Percentiles rank a stretch among this genome's conserved stretches.
phyloP scores from a whole-genome alignment of 1,140 invertebrate genomes.

The Chionoecetes opilio region DNA sequence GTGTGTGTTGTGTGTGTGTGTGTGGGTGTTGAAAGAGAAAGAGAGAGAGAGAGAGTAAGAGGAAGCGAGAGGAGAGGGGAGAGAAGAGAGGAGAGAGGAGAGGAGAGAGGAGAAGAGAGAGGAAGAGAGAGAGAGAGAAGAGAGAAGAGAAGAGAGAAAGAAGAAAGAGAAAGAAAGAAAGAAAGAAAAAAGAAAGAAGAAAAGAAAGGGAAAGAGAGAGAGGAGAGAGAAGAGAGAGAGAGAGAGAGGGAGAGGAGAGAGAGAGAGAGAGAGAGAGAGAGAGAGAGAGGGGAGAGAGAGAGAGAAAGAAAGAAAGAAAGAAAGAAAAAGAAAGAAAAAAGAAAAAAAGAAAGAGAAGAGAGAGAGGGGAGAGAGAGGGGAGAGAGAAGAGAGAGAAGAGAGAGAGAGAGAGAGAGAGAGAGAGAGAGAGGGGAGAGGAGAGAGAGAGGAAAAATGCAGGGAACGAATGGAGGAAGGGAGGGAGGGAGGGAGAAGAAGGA shows the following conservation, averaged over 20 bases:
- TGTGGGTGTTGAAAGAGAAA: too few relatives aligned
- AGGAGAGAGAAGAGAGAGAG: neutral
- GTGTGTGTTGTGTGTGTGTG: too few relatives aligned
- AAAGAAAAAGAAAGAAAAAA: neutral
- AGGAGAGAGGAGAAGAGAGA: neutral
- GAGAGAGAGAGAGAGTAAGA: too few relatives aligned
- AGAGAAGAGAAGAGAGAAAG: neutral
- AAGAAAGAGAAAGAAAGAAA: neutral
- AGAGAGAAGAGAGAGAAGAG: neutral
- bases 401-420: neutral
- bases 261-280: conserved; percentile 29
- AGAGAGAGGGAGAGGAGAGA: neutral
- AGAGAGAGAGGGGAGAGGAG: neutral
- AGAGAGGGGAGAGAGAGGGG: neutral
- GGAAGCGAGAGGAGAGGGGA: too few relatives aligned
- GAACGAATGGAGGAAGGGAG: neutral
- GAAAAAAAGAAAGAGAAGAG: neutral
- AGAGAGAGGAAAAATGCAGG: neutral
- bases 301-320: neutral
- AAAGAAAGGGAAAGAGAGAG: neutral
- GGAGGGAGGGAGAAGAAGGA: neutral
- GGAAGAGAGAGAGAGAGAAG: neutral
- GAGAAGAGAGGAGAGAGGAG: neutral
- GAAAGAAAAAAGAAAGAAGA: too few relatives aligned
- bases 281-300: neutral